Evolutionary conservation across 2,888 invertebrate genomes (phyloP).

Genomic region (Xiphydria camelus): DNA sequence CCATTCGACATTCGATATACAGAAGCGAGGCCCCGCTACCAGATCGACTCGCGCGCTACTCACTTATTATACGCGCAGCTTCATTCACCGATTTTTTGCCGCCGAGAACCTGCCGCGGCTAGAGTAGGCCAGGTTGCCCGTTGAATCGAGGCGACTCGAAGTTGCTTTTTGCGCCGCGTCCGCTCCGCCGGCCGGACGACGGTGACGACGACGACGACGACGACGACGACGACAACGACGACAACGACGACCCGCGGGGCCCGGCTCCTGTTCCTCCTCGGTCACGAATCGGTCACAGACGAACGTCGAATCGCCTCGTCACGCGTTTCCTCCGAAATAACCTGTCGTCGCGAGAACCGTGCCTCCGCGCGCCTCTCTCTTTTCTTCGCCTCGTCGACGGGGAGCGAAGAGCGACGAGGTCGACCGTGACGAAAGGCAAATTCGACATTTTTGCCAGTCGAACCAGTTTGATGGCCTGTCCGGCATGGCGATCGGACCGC

Average conservation of each 20-base stretch:
- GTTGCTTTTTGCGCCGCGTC: conserved; percentile 9
- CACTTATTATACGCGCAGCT: too few relatives aligned
- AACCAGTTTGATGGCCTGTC: too few relatives aligned
- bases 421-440: too few relatives aligned
- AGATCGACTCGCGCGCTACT: too few relatives aligned
- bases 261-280: neutral
- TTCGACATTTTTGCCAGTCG: too few relatives aligned
- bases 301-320: neutral
- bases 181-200: too few relatives aligned
- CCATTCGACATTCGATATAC: too few relatives aligned
- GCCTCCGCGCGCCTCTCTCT: too few relatives aligned
- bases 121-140: conserved; percentile 1
- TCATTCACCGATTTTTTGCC: conserved; percentile 51
- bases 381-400: too few relatives aligned
- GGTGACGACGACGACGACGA: conserved; percentile 3
- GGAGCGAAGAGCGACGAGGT: too few relatives aligned
- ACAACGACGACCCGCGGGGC: neutral
- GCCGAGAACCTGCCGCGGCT: conserved; percentile 33
- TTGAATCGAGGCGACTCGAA: neutral
- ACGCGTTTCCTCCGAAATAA: neutral
- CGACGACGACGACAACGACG: conserved; percentile 1
- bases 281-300: neutral
- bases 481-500: too few relatives aligned
- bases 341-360: neutral
- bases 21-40: too few relatives aligned